These are phyloP conservation scores for Mus musculus DNA, from an alignment of 2,113 vertebrate genomes.

Conservation along the genomic window GRCm39 chr2:102700001-102700500, in stretches of 20 bases:
- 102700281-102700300: not conserved
- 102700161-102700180: not conserved
- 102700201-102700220: not conserved
- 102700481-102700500: slow-evolving; percentile 46
- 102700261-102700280: not conserved
- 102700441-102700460: slow-evolving; percentile 46
- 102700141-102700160: not conserved
- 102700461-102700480: slow-evolving; percentile 35
- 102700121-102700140: not conserved
- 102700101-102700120: not conserved
- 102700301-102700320: too few relatives aligned
- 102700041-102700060: not conserved
- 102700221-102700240: not conserved
- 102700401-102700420: not conserved
- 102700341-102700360: not conserved
- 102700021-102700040: not conserved
- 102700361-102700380: not conserved
- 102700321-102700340: too few relatives aligned
- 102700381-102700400: too few relatives aligned
- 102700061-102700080: not conserved
- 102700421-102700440: slow-evolving; percentile 35
- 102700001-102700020: not conserved
- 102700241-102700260: not conserved
- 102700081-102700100: not conserved
- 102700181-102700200: not conserved